phyloP scores from a whole-genome alignment of 1,140 invertebrate species.

The Bathynomus jamesi region DNA sequence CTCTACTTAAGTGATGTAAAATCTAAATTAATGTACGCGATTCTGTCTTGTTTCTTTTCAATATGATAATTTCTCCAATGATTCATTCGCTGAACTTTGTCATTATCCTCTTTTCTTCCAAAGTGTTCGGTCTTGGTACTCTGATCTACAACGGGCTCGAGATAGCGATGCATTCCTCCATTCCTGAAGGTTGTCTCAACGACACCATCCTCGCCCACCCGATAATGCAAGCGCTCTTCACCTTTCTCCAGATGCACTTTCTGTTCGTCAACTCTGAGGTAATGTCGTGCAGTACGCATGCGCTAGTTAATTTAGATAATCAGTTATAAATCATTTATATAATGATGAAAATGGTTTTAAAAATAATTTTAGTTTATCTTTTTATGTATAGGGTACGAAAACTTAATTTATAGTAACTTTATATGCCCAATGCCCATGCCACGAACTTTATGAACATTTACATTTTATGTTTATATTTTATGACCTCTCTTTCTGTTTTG shows the following conservation, averaged over 20 bases:
- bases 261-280: slow-evolving; percentile 62
- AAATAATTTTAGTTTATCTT: background rate
- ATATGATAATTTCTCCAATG: too few species aligned
- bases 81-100: too few species aligned
- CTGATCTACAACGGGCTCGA: slow-evolving; percentile 58
- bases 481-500: background rate
- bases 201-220: slow-evolving; percentile 55
- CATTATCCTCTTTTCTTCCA: slow-evolving; percentile 23
- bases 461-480: background rate
- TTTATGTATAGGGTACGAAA: too few species aligned
- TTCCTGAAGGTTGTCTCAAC: slow-evolving; percentile 50
- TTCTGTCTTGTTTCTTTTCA: too few species aligned
- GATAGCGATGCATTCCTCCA: slow-evolving; percentile 56
- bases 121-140: slow-evolving; percentile 59
- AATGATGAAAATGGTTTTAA: background rate
- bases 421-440: too few species aligned
- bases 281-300: slow-evolving; percentile 30
- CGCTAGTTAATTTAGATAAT: too few species aligned
- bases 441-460: too few species aligned
- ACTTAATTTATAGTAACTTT: too few species aligned
- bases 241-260: slow-evolving; percentile 62
- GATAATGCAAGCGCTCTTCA: slow-evolving; percentile 58
- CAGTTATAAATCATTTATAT: background rate
- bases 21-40: too few species aligned
- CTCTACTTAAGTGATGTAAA: too few species aligned